Base-by-base conservation (phyloP, 2,113 vertebrate species). In the Prinia subflava region DNA sequence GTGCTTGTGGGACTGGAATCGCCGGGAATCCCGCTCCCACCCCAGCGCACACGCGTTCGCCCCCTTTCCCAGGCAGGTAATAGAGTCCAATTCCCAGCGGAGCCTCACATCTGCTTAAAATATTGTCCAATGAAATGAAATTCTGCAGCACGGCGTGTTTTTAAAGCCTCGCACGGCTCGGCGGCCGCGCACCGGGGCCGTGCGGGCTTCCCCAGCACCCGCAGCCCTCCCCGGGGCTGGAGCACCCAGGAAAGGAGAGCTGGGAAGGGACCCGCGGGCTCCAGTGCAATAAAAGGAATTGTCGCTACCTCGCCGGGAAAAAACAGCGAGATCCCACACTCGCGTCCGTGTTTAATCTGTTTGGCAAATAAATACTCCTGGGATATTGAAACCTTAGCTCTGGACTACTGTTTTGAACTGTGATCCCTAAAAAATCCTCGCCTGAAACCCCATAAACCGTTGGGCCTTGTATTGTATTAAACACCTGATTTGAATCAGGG, bases 401-500 rank as follows among this genome's bases (percentile, higher is more conserved):
- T 2, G 76, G 56, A 85, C 92, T 93, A 69, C 93, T 71, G 79
- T 88, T 96, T 91, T 77, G 95, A 95, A 92, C 90, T 52, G 89
- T 68, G 95, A 96, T 86, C 94, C 95, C 92, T 92, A 82, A 97
- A 96, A 97, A 96, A 96, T 94, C 95, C 91, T 93, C 85, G 12
- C 55, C 60, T 92, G 85, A 92, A 96, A 95, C 95, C 94, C 96
- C 96, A 89, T 95, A 96, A 97, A 97, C 67, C 94, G 92, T 77
- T 56, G 95, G 95, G 95, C 96, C 94, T 90, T 75, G 94, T 92
- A 39, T 88, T 84, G 94, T 87, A 50, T 87, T 55, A 92, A 96
- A 93, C 96, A 97, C 97, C 96, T 97, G 97, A 97, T 92, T 96
- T 95, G 83, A 94, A 97, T 96, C 97, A 96, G 93, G 44, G 92